A percentile compares a stretch with the other conserved stretches of the same genome.
Evolutionary conservation across 2,888 invertebrate genomes (phyloP).

Genomic region (Celastrina argiolus): DNA sequence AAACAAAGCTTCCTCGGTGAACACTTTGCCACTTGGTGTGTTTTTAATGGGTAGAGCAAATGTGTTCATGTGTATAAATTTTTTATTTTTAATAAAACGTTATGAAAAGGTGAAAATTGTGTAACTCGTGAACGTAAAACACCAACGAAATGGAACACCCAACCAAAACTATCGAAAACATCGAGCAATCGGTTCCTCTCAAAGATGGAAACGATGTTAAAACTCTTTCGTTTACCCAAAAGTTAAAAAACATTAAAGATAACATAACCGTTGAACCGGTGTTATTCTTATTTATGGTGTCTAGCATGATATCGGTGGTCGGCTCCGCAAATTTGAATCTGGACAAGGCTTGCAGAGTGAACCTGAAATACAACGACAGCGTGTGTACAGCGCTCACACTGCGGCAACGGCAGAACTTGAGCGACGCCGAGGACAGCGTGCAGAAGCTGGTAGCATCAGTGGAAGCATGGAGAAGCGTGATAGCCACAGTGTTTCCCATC

Average conservation of each 20-base stretch:
- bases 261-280: constrained; percentile 83
- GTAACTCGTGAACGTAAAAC: neutral
- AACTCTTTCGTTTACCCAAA: constrained; percentile 60
- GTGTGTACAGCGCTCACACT: constrained; percentile 85
- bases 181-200: neutral
- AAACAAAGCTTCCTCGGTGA: neutral
- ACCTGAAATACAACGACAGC: constrained; percentile 81
- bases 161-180: neutral
- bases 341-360: constrained; percentile 91
- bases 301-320: constrained; percentile 81
- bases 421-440: constrained; percentile 81
- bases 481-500: constrained; percentile 75
- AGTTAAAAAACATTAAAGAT: constrained; percentile 67
- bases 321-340: constrained; percentile 90
- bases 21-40: neutral
- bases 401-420: constrained; percentile 82
- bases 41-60: neutral
- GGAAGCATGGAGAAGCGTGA: constrained; percentile 74
- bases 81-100: neutral
- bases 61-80: neutral
- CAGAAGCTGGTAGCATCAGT: constrained; percentile 77
- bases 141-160: neutral
- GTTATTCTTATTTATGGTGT: constrained; percentile 80
- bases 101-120: neutral
- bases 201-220: constrained; percentile 42